Percentiles rank a stretch among this genome's conserved stretches.
These are phyloP conservation scores for Strigamia crassipes DNA, from an alignment of 2,888 invertebrate species.

Conservation along the genomic window DNA sequence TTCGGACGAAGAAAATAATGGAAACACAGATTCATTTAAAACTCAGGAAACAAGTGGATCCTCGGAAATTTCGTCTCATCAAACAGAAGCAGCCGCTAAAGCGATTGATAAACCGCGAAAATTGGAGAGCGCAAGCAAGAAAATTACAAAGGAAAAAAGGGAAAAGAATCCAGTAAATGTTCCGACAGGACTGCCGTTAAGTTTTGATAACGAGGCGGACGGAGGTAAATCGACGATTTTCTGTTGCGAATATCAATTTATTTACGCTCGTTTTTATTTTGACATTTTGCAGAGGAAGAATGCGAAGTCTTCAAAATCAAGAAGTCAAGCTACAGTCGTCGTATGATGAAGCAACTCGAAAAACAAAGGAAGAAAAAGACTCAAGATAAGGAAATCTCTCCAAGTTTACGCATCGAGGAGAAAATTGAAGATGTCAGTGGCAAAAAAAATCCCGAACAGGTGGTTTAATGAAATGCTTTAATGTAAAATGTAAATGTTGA, in stretches of 20 bases:
- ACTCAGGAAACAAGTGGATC: conserved; percentile 53
- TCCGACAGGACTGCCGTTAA: conserved; percentile 56
- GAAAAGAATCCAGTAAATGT: conserved; percentile 62
- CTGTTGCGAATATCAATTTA: not conserved
- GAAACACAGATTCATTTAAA: conserved; percentile 53
- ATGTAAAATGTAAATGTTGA: too few relatives aligned
- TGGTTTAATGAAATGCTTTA: too few relatives aligned
- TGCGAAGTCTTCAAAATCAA: conserved; percentile 92
- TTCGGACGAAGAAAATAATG: conserved; percentile 57
- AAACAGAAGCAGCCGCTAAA: conserved; percentile 50
- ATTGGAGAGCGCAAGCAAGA: conserved; percentile 52
- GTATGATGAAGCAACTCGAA: conserved; percentile 57
- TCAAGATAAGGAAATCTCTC: not conserved
- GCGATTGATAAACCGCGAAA: conserved; percentile 58
- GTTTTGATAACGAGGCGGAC: conserved; percentile 69
- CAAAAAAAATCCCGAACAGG: too few relatives aligned
- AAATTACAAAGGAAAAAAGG: conserved; percentile 47
- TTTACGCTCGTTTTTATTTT: not conserved
- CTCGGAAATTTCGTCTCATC: conserved; percentile 50
- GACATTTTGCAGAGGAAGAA: conserved; percentile 63
- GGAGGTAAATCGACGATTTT: not conserved
- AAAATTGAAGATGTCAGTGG: too few relatives aligned
- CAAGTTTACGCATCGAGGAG: conserved; percentile 63
- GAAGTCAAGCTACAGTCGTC: conserved; percentile 90
- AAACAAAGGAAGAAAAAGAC: conserved; percentile 51